Evolutionary conservation across 2,888 invertebrate species (phyloP), one percentile per base, ranked within the genome.

Genomic region (Perizoma affinitatum): DNA sequence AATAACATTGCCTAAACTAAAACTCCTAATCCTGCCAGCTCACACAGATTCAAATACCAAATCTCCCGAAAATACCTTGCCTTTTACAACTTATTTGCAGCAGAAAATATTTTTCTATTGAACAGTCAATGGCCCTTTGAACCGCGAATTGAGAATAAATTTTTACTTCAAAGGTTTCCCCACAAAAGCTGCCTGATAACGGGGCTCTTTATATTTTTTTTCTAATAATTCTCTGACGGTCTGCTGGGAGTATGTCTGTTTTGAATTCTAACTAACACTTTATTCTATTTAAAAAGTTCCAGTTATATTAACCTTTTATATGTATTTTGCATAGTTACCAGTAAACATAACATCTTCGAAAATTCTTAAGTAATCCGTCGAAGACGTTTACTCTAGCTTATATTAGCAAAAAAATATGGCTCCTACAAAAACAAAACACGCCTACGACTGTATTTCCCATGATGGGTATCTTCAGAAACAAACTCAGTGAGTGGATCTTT

Each of bases 91-190:
- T 66, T 54, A 58, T 63, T 64, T 51, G 38, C 62, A 57, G 51
- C 58, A 61, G 57, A 63, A 66, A 65, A 68, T 68, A 68, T 70
- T 70, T 69, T 72, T 69, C 66, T 66, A 66, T 68, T 61, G 69
- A 68, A 65, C 64, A 63, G 61, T 61, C 57, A 54, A 58, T 57
- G 60, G 58, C 60, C 65, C 71, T 78, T 75, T 76, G 74, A 75
- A 58, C 69, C 63, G 57, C 59, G 65, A 68, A 68, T 69, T 65
- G 73, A 62, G 72, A 71, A 76, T 74, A 75, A 65, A 72, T 75
- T 74, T 72, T 65, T 67, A 73, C 75, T 70, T 76, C 74, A 76
- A 79, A 76, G 75, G 67, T 54, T 69, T 65, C 51, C 59, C 61
- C 66, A 69, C 72, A 69, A 72, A 72, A 74, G 72, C 68, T 71